Percentiles rank a stretch among this genome's conserved stretches.
Conservation (phyloP, 1,140 invertebrate species). For the Lepidurus apus region DNA sequence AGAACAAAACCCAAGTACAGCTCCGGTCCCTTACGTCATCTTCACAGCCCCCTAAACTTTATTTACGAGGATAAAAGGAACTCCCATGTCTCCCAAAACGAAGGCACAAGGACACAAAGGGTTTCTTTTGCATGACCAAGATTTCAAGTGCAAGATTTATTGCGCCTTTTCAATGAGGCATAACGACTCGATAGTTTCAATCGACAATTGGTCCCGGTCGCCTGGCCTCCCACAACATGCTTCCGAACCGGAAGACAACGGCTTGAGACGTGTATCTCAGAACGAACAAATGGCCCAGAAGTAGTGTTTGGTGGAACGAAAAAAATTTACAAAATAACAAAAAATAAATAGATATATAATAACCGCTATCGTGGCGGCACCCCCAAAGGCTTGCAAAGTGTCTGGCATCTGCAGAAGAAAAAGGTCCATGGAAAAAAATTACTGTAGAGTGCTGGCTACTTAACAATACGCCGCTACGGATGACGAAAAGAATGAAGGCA, state of each 20-base stretch:
- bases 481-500: no score
- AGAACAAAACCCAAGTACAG: not conserved
- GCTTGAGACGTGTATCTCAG: not conserved
- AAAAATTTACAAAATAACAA: no score
- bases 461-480: no score
- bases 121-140: no score
- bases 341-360: not conserved
- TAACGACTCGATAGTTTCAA: no score
- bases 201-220: not conserved
- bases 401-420: not conserved
- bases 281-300: slow-evolving; percentile 1
- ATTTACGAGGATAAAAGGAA: no score
- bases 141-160: no score
- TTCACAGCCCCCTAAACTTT: not conserved
- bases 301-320: not conserved
- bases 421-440: not conserved
- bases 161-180: no score
- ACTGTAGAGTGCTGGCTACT: no score
- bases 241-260: not conserved
- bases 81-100: no score
- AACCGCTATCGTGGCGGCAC: not conserved
- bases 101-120: no score
- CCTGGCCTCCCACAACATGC: not conserved
- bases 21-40: not conserved
- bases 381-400: not conserved